Base-by-base conservation (phyloP, 2,888 invertebrate species). In the Stenoptilia bipunctidactyla region DNA sequence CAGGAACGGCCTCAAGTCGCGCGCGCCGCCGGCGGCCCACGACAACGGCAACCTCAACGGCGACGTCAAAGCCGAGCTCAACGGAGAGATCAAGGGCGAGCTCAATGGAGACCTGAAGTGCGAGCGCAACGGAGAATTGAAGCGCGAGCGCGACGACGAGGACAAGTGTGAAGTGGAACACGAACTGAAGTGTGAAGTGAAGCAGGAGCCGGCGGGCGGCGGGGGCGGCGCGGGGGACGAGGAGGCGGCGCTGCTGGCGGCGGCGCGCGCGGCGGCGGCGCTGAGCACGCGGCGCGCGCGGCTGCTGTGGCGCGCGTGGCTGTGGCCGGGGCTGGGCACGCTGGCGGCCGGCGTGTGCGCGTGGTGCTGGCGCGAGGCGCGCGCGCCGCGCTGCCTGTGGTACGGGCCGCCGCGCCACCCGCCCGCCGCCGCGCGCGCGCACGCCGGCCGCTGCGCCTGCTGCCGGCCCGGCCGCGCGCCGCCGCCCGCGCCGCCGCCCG, bases 371-470 rank as follows among this genome's bases (percentile, higher is more conserved):
- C 63, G 38, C 48, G 38, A 38, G 52, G 66, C 49, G 46, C 63
- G 52, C 54, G 49, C 41, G 53, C 34, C 42, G 58, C 56, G 54
- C 44, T 60, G 64, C 55, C 57, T 57, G 47, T 58, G 65, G 61
- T 34, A 34, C 14, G 34, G 34, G 34, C 34, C 66, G 49, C 45
- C 63, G 51, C 53, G 49, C 41, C 52, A 30, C 43, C 57, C 56
- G 54, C 44, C 60, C 63, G 55, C 57, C 57, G 47, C 57, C 64
- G 63, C 68, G 2, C 63, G 61, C 43, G 61, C 45, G 52, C 79
- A 85, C 42, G 68, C 72, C 8, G 89, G 89, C 53, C 83, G 85
- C 49, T 88, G 86, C 68, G 90, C 88, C 55, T 90, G 90, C 70
- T 85, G 89, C 45, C 90, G 90, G 68, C 90, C 90, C 70, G 86